Conservation (phyloP, 2,888 invertebrate species). For the Drosophila infuscata region DNA sequence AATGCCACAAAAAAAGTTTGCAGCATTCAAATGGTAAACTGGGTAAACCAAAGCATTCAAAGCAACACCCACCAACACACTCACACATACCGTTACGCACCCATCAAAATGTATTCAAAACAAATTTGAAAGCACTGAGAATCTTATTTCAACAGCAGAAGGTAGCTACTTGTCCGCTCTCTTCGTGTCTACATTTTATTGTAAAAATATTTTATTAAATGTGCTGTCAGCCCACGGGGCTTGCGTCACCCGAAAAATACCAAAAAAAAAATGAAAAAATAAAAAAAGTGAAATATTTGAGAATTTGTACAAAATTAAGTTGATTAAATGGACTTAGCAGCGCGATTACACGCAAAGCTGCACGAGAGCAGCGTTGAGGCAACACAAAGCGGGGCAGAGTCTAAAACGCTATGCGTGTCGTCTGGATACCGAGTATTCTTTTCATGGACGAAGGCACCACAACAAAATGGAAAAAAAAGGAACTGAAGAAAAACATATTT, state of each 20-base stretch:
- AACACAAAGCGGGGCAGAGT: background rate
- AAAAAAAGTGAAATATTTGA: conserved; percentile 59
- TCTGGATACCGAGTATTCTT: conserved; percentile 31
- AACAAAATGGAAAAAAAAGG: conserved; percentile 1
- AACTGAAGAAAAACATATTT: conserved; percentile 52
- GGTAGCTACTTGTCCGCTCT: conserved; percentile 28
- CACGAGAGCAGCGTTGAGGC: conserved; percentile 8
- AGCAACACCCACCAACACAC: conserved; percentile 8
- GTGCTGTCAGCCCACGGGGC: conserved; percentile 38
- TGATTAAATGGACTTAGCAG: conserved; percentile 78
- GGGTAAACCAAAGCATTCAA: conserved; percentile 3
- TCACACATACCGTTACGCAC: conserved; percentile 5
- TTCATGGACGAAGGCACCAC: conserved; percentile 21
- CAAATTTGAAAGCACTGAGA: conserved; percentile 61
- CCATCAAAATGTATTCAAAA: conserved; percentile 52
- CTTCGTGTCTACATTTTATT: background rate
- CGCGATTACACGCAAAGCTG: conserved; percentile 76
- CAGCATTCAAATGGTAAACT: conserved; percentile 27
- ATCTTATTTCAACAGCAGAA: conserved; percentile 55
- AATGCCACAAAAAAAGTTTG: conserved; percentile 34
- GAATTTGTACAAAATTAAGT: conserved; percentile 80
- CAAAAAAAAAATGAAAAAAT: conserved; percentile 4
- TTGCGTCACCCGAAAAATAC: conserved; percentile 60
- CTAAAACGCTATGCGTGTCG: conserved; percentile 51
- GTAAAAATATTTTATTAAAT: conserved; percentile 65